Conservation (phyloP, 2,113 vertebrate genomes). For the Dryoscopus gambensis region DNA sequence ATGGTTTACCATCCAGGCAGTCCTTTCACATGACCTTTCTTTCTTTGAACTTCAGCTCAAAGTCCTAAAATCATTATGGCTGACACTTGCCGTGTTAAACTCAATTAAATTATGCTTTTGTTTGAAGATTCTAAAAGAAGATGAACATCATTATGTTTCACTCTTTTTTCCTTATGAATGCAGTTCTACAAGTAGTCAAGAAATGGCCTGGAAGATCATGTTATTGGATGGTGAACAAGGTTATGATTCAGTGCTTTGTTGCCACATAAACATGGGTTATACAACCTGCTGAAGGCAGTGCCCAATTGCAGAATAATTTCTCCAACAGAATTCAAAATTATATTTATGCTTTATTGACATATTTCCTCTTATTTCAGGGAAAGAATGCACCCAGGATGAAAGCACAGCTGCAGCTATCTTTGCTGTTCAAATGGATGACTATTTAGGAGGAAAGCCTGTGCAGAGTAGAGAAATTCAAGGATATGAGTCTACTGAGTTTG, state of each 20-base stretch:
- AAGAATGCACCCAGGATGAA: constrained; percentile 92
- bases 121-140: not conserved
- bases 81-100: not conserved
- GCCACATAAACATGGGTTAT: not conserved
- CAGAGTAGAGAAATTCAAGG: constrained; percentile 92
- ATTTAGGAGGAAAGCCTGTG: constrained; percentile 86
- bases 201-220: not conserved
- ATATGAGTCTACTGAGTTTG: constrained; percentile 84
- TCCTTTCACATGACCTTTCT: not conserved
- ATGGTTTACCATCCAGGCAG: not conserved
- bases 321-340: not conserved
- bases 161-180: not conserved
- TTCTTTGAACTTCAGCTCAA: not conserved
- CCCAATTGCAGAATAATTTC: not conserved
- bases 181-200: not conserved
- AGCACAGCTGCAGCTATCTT: constrained; percentile 90
- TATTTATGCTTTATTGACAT: not conserved
- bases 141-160: not conserved
- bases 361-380: constrained; percentile 71
- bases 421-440: constrained; percentile 90
- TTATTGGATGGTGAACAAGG: not conserved
- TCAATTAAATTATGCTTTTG: not conserved
- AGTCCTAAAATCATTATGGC: not conserved
- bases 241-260: not conserved
- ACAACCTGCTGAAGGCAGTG: not conserved